Evolutionary conservation across 2,797 vertebrate species (phyloP), one percentile per base, ranked within the genome.

Genomic region (Neosilurus mollespiculum): DNA sequence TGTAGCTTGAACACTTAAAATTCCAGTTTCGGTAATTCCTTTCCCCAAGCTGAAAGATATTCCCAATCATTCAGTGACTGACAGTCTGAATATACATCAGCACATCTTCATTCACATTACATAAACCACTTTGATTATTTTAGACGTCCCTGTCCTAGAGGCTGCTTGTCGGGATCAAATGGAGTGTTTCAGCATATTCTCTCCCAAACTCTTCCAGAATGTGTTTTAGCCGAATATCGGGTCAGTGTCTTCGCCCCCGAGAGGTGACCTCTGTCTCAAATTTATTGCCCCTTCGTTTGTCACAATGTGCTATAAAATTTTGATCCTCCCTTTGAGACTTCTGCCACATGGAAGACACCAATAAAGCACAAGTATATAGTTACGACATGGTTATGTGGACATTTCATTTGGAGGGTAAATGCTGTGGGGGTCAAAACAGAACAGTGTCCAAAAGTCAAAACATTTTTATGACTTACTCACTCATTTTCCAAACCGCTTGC

Each of bases 331-430:
- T 62, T 56, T 83, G 82, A 78, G 83, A 81, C 65, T 81, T 64
- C 61, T 43, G 30, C 51, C 11, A 59, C 80, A 58, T 66, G 83
- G 86, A 86, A 86, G 80, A 51, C 76, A 76, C 80, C 84, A 84
- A 84, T 84, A 83, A 83, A 86, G 80, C 73, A 54, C 78, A 86
- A 86, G 86, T 80, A 80, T 86, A 85, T 89, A 87, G 87, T 89
- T 89, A 86, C 67, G 22, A 79, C 84, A 83, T 49, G 76, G 71
- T 83, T 73, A 84, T 80, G 71, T 87, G 79, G 80, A 84, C 76
- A 84, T 84, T 81, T 81, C 78, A 83, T 87, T 71, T 76, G 70
- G 58, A 73, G 30, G 81, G 49, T 10, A 26, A 64, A 81, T 65
- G 20, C 10, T 30, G 61, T 22, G 51, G 59, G 30, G 26, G 49